Evolutionary conservation across 1,140 invertebrate genomes (phyloP).

Genomic region (Drosophila sulfurigaster): DNA sequence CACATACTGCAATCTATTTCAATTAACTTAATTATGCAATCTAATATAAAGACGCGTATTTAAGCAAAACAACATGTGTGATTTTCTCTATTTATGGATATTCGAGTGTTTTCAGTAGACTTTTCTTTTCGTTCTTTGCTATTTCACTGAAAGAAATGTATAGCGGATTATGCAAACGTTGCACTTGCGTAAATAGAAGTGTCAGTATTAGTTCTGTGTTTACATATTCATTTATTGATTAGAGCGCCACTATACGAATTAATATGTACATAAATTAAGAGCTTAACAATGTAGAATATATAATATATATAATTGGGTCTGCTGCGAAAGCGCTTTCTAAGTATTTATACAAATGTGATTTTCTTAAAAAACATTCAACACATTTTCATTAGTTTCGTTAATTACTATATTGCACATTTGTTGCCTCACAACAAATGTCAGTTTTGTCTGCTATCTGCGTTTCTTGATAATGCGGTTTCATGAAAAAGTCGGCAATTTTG

Average conservation of each 20-base stretch:
- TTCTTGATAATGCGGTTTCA: conserved; percentile 5
- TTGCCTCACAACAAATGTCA: neutral
- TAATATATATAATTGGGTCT: conserved; percentile 5
- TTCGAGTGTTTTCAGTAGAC: neutral
- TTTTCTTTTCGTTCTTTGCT: neutral
- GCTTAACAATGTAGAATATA: conserved; percentile 2
- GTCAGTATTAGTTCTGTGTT: neutral
- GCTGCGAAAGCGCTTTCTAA: conserved; percentile 6
- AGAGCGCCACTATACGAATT: neutral
- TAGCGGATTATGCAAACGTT: too few relatives aligned
- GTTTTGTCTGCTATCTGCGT: conserved; percentile 4
- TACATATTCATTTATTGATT: conserved; percentile 15
- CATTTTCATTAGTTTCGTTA: neutral
- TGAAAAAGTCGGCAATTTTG: conserved; percentile 23
- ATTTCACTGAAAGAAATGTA: too few relatives aligned
- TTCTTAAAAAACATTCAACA: conserved; percentile 6
- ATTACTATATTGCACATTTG: conserved; percentile 17
- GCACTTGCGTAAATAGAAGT: neutral
- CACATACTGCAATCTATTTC: conserved; percentile 13
- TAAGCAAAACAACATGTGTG: neutral
- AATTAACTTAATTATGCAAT: conserved; percentile 16
- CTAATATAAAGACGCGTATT: conserved; percentile 6
- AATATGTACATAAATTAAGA: conserved; percentile 13
- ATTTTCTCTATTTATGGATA: neutral
- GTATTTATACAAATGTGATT: conserved; percentile 20